Base-by-base conservation (phyloP, 2,113 vertebrate species). In the Callopanchax toddi region DNA sequence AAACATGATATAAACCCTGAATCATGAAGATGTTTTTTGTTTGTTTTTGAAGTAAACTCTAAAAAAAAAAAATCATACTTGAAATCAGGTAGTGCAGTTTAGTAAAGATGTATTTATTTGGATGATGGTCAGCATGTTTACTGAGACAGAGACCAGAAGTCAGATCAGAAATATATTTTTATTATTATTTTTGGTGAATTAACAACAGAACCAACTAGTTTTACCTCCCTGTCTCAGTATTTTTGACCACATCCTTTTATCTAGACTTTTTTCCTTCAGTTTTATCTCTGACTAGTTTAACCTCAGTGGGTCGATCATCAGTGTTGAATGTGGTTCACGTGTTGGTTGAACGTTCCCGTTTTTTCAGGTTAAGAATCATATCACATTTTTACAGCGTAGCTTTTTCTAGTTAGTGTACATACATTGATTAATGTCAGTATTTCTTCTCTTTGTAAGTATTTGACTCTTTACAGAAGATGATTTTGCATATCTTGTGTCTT, bases 401-500 rank as follows among this genome's bases (percentile, higher is more conserved):
- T 76, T 44, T 87, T 84, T 86, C 57, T 87, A 81, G 80, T 75
- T 52, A 51, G 83, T 92, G 87, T 88, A 88, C 82, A 94, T 91
- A 93, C 88, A 67, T 52, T 76, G 86, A 90, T 57, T 67, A 11
- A 91, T 72, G 52, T 84, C 56, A 34, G 29, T 74, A 54, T 77
- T 82, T 60, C 23, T 60, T 22, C 46, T 60, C 29, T 56, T 32
- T 32, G 29, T 40, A 32, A 22, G 63, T 23, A 13, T 20, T 89
- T 63, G 79, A 77, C 60, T 18, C 16, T 76, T 80, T 73, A 21
- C 54, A 60, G 60, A 85, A 82, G 69, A 89, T 90, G 91, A 83
- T 96, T 97, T 95, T 96, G 96, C 95, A 96, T 96, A 95, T 96
- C 94, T 96, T 96, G 95, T 95, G 94, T 94, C 93, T 74, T 78